Base-by-base conservation (phyloP, 2,888 invertebrate species). In the Allophyes oxyacanthae region DNA sequence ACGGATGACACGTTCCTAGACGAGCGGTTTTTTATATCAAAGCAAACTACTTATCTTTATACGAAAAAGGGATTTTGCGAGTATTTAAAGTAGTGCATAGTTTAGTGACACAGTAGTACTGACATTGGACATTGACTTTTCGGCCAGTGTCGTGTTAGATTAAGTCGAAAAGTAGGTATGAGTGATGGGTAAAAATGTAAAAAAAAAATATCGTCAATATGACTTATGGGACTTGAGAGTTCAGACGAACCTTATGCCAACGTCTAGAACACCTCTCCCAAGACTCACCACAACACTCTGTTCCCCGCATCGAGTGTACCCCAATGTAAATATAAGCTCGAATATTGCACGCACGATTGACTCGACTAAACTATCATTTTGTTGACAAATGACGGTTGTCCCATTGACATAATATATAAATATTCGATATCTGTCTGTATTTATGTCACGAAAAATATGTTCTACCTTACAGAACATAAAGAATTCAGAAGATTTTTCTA, bases 21-120 rank as follows among this genome's bases (percentile, higher is more conserved):
- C 64, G 72, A 77, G 70, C 68, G 72, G 70, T 36, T 62, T 80
- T 75, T 73, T 69, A 68, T 75, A 66, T 74, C 72, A 63, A 66
- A 58, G 48, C 52, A 28, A 14, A 28, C 11, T 40, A 40, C 6
- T 13, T 11, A 28, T 37, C 10, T 3, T 37, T 3, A 20, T 20
- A 4, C 20, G 20, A 20, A 20, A 20, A 20, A 20, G 20, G 20
- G 20, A 4, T 20, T 37, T 37, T 20, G 6, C 8, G 15, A 10
- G 20, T 9, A 9, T 36, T 14, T 6, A 28, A 28, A 28, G 6
- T 36, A 14, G 37, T 37, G 37, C 13, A 9, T 10, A 37, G 1
- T 15, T 10, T n/a, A 15, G 8, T 20, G 2, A 4, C 20, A 3
- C 20, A 20, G 20, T 1, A 6, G 14, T 1, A 5, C 2, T 20